Percentiles rank a stretch among this genome's conserved stretches.
phyloP scores from a whole-genome alignment of 2,797 vertebrate species.

The Cheirogaleus major region DNA sequence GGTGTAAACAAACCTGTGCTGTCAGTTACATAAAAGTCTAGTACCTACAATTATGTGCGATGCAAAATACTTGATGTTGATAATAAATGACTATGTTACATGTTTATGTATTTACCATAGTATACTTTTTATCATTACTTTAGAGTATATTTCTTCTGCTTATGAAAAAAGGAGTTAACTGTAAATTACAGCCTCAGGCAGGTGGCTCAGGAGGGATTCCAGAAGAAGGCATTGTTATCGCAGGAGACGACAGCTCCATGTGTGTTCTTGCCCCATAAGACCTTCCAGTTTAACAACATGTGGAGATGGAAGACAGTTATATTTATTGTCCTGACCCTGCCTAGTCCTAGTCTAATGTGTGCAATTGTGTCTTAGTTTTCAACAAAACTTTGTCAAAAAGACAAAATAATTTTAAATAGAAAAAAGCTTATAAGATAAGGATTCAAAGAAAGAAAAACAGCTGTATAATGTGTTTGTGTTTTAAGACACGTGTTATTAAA shows the following conservation, averaged over 20 bases:
- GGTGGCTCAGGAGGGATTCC: not conserved
- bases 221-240: not conserved
- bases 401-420: not conserved
- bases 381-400: not conserved
- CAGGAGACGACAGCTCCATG: not conserved
- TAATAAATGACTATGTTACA: not conserved
- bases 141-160: not conserved
- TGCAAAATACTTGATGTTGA: not conserved
- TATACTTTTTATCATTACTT: not conserved
- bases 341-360: not conserved
- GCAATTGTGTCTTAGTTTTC: not conserved
- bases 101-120: not conserved
- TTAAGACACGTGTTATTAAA: not conserved
- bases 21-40: not conserved
- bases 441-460: not conserved
- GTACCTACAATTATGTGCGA: not conserved
- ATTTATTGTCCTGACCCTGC: not conserved
- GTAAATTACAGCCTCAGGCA: not conserved
- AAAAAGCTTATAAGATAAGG: not conserved
- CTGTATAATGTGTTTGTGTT: not conserved
- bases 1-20: not conserved
- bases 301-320: not conserved
- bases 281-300: not conserved
- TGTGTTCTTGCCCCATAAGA: not conserved
- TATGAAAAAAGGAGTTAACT: not conserved